These are phyloP conservation scores for Plebejus melissa DNA, from an alignment of 2,888 invertebrate species.

Conservation along the genomic window DNA sequence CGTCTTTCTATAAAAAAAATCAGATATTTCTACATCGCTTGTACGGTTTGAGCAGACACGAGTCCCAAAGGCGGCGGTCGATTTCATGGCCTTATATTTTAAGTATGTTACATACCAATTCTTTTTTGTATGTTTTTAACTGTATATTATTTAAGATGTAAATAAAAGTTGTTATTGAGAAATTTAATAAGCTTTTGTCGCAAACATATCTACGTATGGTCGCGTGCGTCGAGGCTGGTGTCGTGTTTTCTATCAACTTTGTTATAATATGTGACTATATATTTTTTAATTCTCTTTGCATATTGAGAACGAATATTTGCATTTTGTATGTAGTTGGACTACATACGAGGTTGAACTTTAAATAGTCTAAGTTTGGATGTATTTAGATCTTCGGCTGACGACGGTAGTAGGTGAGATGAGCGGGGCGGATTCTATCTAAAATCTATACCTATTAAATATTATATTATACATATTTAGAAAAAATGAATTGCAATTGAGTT, in stretches of 20 bases:
- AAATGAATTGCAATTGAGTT: not conserved
- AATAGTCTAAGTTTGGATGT: slow-evolving; percentile 60
- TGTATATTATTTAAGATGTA: slow-evolving; percentile 52
- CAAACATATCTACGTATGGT: slow-evolving; percentile 71
- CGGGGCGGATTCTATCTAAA: not conserved
- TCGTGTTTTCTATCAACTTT: slow-evolving; percentile 41
- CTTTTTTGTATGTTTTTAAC: slow-evolving; percentile 56
- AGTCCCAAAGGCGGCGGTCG: not conserved
- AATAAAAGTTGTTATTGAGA: slow-evolving; percentile 51
- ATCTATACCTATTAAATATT: not conserved
- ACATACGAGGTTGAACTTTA: slow-evolving; percentile 61
- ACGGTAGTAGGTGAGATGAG: slow-evolving; percentile 13
- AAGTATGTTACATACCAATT: slow-evolving; percentile 45
- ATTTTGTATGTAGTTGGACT: slow-evolving; percentile 46
- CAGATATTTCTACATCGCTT: not conserved
- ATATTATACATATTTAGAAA: not conserved
- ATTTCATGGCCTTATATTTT: slow-evolving; percentile 27
- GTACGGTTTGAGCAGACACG: slow-evolving; percentile 1
- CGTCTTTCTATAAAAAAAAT: not conserved
- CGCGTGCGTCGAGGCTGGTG: slow-evolving; percentile 52
- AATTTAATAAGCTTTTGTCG: slow-evolving; percentile 71
- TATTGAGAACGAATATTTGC: slow-evolving; percentile 43
- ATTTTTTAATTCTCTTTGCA: slow-evolving; percentile 38
- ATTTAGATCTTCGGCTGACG: slow-evolving; percentile 40
- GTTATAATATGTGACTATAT: slow-evolving; percentile 33